phyloP scores from a whole-genome alignment of 2,888 invertebrate species.

The Cheilosia variabilis region DNA sequence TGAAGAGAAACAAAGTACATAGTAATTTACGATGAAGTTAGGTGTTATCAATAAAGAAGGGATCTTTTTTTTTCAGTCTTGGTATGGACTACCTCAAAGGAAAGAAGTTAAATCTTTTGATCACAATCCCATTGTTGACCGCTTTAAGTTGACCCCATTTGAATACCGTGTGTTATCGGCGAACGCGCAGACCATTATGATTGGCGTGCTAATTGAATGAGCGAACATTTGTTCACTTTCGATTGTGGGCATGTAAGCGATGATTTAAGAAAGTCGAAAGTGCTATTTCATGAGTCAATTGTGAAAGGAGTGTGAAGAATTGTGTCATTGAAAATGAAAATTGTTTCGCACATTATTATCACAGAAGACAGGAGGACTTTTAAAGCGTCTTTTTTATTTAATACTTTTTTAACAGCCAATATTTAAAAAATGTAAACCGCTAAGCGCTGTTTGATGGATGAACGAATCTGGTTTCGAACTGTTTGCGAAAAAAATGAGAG shows the following conservation, averaged over 20 bases:
- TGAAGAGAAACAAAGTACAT: not conserved
- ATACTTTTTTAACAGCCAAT: not conserved
- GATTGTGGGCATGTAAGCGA: constrained; percentile 44
- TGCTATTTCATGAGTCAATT: constrained; percentile 38
- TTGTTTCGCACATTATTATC: not conserved
- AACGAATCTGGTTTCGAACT: not conserved
- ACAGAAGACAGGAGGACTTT: too few relatives aligned
- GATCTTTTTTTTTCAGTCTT: not conserved
- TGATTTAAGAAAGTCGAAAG: constrained; percentile 64
- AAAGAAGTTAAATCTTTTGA: constrained; percentile 47
- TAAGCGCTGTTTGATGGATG: not conserved
- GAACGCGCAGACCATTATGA: constrained; percentile 1
- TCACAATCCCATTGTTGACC: constrained; percentile 26
- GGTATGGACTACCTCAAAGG: constrained; percentile 7
- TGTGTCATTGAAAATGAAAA: constrained; percentile 23
- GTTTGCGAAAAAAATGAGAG: not conserved
- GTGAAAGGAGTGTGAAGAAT: not conserved
- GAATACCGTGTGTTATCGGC: not conserved
- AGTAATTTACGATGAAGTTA: not conserved
- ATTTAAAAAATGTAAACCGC: not conserved
- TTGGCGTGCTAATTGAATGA: constrained; percentile 35
- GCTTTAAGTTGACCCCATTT: constrained; percentile 33
- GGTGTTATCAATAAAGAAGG: constrained; percentile 23
- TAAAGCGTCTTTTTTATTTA: too few relatives aligned
- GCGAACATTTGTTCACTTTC: constrained; percentile 48